A percentile compares a stretch with the other conserved stretches of the same genome.
These are phyloP conservation scores for Drosophila kokeensis DNA, from an alignment of 2,888 invertebrate genomes.

Conservation along the genomic window DNA sequence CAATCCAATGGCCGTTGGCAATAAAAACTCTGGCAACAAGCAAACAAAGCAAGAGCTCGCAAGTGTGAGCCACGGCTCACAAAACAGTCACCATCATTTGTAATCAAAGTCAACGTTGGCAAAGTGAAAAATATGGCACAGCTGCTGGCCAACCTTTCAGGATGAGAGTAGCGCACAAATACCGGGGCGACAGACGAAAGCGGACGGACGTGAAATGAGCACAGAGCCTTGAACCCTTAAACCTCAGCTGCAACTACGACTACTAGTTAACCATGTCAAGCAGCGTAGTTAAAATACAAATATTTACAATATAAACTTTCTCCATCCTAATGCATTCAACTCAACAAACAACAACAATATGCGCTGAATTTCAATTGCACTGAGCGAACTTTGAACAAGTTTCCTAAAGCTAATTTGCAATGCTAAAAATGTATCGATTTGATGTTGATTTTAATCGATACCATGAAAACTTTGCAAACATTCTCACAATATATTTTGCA, in stretches of 20 bases:
- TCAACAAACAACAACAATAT: not conserved
- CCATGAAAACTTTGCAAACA: not conserved
- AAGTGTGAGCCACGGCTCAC: conserved; percentile 28
- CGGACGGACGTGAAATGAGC: conserved; percentile 47
- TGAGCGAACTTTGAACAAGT: not conserved
- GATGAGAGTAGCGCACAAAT: conserved; percentile 25
- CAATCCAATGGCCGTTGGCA: conserved; percentile 59
- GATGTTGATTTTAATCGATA: not conserved
- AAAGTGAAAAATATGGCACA: conserved; percentile 53
- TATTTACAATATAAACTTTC: conserved; percentile 28
- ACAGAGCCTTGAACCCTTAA: conserved; percentile 63
- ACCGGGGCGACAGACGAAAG: conserved; percentile 19
- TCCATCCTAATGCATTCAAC: conserved; percentile 38
- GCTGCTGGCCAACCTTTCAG: conserved; percentile 51
- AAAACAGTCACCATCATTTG: conserved; percentile 64
- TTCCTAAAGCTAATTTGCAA: not conserved
- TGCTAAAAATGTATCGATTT: not conserved
- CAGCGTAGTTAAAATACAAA: conserved; percentile 49
- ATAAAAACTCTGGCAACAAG: conserved; percentile 45
- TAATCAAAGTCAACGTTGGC: conserved; percentile 69
- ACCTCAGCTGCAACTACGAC: conserved; percentile 42
- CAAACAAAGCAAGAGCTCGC: conserved; percentile 31
- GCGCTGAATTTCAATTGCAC: not conserved
- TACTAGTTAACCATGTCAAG: conserved; percentile 57
- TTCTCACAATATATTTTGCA: not conserved